Evolutionary conservation across 2,888 invertebrate species (phyloP).

Genomic region (Drosophila kokeensis): DNA sequence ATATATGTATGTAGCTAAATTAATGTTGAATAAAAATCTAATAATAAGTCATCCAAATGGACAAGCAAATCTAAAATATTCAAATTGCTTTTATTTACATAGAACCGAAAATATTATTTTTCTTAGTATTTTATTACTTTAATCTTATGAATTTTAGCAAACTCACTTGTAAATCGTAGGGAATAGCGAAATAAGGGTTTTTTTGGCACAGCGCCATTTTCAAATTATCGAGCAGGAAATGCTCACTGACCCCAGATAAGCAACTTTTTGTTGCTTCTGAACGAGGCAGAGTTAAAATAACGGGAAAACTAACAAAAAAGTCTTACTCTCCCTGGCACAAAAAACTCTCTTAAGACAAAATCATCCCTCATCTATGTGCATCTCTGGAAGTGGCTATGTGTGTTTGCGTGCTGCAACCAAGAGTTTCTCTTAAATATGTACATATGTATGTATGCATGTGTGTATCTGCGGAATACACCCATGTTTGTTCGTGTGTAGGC

Average conservation of each 20-base stretch:
- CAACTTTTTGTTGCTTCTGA: constrained; percentile 6
- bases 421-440: constrained; percentile 21
- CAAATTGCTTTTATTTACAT: constrained; percentile 2
- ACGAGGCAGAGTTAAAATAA: neutral
- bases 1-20: constrained; percentile 57
- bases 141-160: neutral
- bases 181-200: neutral
- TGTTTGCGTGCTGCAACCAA: neutral
- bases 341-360: constrained; percentile 22
- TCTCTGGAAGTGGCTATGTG: neutral
- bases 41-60: constrained; percentile 37
- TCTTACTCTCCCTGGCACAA: neutral
- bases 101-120: neutral
- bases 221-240: constrained; percentile 1
- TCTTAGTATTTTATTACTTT: neutral
- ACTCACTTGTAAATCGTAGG: too few relatives aligned
- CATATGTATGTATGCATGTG: neutral
- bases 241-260: constrained; percentile 12
- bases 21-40: constrained; percentile 56
- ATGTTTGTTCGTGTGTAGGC: constrained; percentile 8
- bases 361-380: constrained; percentile 19
- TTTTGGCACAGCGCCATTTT: neutral
- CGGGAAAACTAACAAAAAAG: constrained; percentile 5
- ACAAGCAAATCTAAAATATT: constrained; percentile 9
- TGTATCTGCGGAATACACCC: neutral